phyloP scores from a whole-genome alignment of 2,888 invertebrate species.

The Lycia hirtaria region DNA sequence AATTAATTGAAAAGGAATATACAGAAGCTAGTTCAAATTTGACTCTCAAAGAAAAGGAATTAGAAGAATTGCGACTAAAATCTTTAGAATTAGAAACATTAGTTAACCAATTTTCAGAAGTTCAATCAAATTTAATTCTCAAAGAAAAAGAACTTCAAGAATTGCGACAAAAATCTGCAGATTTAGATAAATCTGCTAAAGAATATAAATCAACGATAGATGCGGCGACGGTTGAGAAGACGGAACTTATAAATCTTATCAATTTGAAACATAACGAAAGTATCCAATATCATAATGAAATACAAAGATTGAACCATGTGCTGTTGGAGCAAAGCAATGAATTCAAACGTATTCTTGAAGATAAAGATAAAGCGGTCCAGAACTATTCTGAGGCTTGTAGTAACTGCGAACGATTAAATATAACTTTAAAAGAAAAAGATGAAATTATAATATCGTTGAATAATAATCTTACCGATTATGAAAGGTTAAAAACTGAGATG shows the following conservation, averaged over 20 bases:
- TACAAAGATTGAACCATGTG: constrained; percentile 90
- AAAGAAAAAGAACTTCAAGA: constrained; percentile 60
- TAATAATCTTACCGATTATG: constrained; percentile 56
- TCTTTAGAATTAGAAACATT: constrained; percentile 54
- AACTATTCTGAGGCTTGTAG: constrained; percentile 52
- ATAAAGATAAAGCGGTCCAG: constrained; percentile 59
- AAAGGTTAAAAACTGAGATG: constrained; percentile 74
- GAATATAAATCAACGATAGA: constrained; percentile 66
- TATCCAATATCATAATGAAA: constrained; percentile 93
- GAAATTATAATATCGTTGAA: constrained; percentile 67
- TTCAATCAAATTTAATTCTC: constrained; percentile 50
- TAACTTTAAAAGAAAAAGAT: constrained; percentile 70
- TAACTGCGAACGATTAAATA: constrained; percentile 63
- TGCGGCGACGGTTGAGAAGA: constrained; percentile 82
- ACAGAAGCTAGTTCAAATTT: constrained; percentile 54
- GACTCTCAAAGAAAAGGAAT: constrained; percentile 55
- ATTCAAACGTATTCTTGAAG: constrained; percentile 64
- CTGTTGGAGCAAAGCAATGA: constrained; percentile 81
- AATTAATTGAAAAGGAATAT: constrained; percentile 56
- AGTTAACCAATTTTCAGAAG: constrained; percentile 57
- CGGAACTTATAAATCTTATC: constrained; percentile 89
- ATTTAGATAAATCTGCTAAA: constrained; percentile 55
- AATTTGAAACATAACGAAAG: constrained; percentile 94
- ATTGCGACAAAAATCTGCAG: constrained; percentile 51
- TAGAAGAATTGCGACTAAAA: constrained; percentile 55